Evolutionary conservation across 2,113 vertebrate genomes (phyloP).

Genomic region (Columba livia): DNA sequence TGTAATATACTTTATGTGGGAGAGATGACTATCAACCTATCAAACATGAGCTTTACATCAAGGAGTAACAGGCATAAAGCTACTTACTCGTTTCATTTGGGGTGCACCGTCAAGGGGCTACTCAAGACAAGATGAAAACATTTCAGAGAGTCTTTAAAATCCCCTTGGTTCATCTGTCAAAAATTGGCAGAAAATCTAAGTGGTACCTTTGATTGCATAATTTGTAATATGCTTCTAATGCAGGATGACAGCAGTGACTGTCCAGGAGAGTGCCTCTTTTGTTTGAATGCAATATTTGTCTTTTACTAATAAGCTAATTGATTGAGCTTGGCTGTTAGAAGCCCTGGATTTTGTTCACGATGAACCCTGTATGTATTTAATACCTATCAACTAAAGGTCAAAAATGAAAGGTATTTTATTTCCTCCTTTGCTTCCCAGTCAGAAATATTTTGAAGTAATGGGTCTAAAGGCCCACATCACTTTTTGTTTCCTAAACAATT

Average conservation of each 20-base stretch:
- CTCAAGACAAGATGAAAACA: constrained; percentile 20
- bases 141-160: neutral
- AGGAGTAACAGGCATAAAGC: neutral
- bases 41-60: neutral
- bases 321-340: neutral
- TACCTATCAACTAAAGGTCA: neutral
- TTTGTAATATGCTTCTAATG: neutral
- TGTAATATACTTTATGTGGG: neutral
- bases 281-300: neutral
- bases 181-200: constrained; percentile 18
- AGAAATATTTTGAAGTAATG: neutral
- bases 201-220: neutral
- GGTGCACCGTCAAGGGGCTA: neutral
- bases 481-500: constrained; percentile 25
- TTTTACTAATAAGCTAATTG: constrained; percentile 8
- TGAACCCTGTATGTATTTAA: neutral
- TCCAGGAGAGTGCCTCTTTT: neutral
- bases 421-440: neutral
- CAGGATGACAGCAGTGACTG: neutral
- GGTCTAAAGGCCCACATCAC: neutral
- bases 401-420: constrained; percentile 15
- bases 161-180: neutral
- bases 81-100: neutral
- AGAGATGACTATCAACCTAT: neutral
- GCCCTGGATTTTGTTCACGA: neutral